Percentiles rank a stretch among this genome's conserved stretches.
Evolutionary conservation across 2,113 vertebrate species (phyloP).

Genomic region (Callipepla squamata): DNA sequence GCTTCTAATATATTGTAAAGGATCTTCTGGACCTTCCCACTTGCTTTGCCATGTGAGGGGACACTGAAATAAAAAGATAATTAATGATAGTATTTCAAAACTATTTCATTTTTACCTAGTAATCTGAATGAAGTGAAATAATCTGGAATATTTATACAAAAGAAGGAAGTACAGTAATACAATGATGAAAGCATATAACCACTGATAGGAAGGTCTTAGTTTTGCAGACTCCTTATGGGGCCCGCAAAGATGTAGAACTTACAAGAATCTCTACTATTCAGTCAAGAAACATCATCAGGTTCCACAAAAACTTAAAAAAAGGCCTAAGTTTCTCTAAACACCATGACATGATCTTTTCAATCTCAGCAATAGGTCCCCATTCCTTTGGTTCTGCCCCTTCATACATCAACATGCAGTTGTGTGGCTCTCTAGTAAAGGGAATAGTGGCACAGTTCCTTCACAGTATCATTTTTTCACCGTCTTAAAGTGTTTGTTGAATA

Average conservation of each 20-base stretch:
- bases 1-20: slow-evolving; percentile 92
- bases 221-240: not conserved
- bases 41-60: slow-evolving; percentile 92
- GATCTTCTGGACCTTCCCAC: slow-evolving; percentile 98
- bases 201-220: not conserved
- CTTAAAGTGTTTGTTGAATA: not conserved
- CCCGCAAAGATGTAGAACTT: not conserved
- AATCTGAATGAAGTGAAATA: not conserved
- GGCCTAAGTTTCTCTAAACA: not conserved
- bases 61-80: slow-evolving; percentile 81
- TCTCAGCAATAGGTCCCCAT: not conserved
- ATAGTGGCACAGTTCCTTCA: not conserved
- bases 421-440: not conserved
- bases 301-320: not conserved
- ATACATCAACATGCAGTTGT: not conserved
- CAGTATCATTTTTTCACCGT: not conserved
- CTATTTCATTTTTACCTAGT: not conserved
- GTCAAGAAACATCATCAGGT: not conserved
- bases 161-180: not conserved
- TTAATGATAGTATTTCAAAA: not conserved
- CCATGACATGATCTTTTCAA: not conserved
- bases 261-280: not conserved
- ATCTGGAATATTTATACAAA: not conserved
- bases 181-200: not conserved
- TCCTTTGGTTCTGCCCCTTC: not conserved